These are phyloP conservation scores for Pterocles burchelli DNA, from an alignment of 2,113 vertebrate species.

Conservation along the genomic window DNA sequence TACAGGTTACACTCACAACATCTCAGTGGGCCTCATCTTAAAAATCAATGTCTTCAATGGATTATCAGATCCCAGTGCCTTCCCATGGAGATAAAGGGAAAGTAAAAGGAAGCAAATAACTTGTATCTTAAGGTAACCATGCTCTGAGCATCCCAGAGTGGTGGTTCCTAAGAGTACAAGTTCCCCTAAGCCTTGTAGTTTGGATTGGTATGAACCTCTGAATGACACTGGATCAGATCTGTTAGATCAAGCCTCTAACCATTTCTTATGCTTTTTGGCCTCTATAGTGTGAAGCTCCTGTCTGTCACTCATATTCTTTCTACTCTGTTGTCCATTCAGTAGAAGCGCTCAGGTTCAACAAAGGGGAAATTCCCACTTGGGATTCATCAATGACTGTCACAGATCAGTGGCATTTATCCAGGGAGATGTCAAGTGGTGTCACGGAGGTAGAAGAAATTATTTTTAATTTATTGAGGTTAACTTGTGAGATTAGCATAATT, in stretches of 20 bases:
- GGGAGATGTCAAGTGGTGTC: background rate
- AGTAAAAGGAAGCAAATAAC: background rate
- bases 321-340: background rate
- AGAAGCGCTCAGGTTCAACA: background rate
- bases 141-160: background rate
- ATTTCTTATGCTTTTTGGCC: background rate
- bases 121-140: background rate
- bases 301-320: background rate
- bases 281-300: background rate
- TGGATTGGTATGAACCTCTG: background rate
- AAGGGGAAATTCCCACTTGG: background rate
- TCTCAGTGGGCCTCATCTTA: background rate
- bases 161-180: background rate
- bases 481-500: conserved; percentile 38
- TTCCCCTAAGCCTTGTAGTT: background rate
- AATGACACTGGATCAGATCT: background rate
- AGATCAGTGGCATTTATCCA: background rate
- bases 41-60: background rate
- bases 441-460: background rate
- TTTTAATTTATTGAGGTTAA: conserved; percentile 58
- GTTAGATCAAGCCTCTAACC: background rate
- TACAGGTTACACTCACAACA: background rate
- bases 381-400: background rate
- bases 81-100: background rate
- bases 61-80: background rate